Evolutionary conservation across 1,140 invertebrate genomes (phyloP).

Genomic region (Yoshiicerus persimilis): DNA sequence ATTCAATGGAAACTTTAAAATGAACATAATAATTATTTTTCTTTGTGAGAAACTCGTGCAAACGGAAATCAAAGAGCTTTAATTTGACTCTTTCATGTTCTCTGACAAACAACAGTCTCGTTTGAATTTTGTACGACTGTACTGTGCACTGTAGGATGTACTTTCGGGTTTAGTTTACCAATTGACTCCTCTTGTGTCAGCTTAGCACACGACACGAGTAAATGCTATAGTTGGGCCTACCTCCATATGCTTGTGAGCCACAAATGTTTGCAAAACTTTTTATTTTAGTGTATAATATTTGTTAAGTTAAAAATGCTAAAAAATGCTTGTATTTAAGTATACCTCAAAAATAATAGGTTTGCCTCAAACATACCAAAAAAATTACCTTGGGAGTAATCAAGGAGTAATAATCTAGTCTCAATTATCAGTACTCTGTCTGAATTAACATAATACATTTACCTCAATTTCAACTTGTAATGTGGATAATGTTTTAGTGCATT

Average conservation of each 20-base stretch:
- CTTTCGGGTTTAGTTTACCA: neutral
- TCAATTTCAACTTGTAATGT: too few species aligned
- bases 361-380: too few species aligned
- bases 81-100: neutral
- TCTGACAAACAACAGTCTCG: neutral
- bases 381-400: too few species aligned
- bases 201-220: too few species aligned
- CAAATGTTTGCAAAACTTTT: neutral
- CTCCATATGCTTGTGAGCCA: neutral
- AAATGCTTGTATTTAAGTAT: too few species aligned
- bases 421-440: too few species aligned
- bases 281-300: neutral
- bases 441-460: too few species aligned
- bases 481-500: too few species aligned
- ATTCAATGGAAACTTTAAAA: neutral
- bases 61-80: neutral
- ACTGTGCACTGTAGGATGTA: neutral
- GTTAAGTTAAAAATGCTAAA: too few species aligned
- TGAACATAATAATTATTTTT: slow-evolving; percentile 11
- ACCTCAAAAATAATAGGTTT: too few species aligned
- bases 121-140: neutral
- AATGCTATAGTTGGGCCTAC: neutral
- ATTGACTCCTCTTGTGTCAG: neutral
- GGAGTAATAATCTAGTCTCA: too few species aligned
- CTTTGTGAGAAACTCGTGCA: neutral